Conservation (phyloP, 2,113 vertebrate species). For the Aleadryas rufinucha region DNA sequence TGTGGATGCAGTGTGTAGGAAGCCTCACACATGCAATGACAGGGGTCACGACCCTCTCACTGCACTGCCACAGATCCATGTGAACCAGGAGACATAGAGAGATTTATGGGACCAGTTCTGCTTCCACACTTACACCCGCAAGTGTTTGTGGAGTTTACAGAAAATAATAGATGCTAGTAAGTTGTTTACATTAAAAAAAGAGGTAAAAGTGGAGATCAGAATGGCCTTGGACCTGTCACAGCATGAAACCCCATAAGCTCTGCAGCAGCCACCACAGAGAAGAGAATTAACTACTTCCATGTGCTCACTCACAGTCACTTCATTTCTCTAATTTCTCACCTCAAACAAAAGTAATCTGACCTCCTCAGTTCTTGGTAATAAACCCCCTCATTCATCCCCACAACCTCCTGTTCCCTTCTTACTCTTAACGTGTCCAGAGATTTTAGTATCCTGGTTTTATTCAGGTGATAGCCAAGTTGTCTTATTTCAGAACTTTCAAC, state of each 20-base stretch:
- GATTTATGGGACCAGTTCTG: neutral
- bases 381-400: neutral
- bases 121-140: neutral
- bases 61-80: neutral
- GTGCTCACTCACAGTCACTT: neutral
- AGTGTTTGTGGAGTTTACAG: neutral
- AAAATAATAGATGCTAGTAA: neutral
- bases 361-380: neutral
- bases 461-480: neutral
- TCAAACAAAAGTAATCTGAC: neutral
- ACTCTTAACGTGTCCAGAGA: neutral
- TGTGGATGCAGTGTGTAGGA: constrained; percentile 1
- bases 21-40: constrained; percentile 66
- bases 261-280: neutral
- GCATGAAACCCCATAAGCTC: neutral
- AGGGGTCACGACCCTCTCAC: constrained; percentile 53
- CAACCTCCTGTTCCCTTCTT: neutral
- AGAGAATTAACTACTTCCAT: neutral
- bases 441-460: neutral
- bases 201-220: neutral
- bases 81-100: neutral
- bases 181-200: neutral
- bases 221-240: neutral
- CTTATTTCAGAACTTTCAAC: neutral
- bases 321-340: neutral